These are phyloP conservation scores for Rhadina sibilatrix DNA, from an alignment of 2,113 vertebrate species.

Conservation along the genomic window DNA sequence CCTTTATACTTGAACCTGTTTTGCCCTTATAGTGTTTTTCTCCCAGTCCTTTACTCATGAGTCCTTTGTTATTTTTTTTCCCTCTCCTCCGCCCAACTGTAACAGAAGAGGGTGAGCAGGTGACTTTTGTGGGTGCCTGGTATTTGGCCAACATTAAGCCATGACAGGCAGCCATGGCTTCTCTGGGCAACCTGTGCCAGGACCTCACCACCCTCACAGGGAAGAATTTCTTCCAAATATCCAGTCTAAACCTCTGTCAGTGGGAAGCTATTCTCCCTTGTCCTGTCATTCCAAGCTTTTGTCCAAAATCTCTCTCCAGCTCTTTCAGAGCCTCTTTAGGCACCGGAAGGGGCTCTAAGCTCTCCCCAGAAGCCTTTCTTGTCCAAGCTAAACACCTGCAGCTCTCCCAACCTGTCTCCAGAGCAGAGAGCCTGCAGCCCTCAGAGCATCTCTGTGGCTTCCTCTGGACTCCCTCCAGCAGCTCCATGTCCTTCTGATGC, in stretches of 20 bases:
- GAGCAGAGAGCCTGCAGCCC: background rate
- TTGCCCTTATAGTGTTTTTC: background rate
- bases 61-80: background rate
- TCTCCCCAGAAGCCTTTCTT: background rate
- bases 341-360: background rate
- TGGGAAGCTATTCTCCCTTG: background rate
- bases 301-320: background rate
- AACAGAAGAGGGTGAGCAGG: too few species aligned
- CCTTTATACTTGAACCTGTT: background rate
- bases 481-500: background rate
- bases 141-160: background rate
- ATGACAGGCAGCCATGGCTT: background rate
- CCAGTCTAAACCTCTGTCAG: background rate
- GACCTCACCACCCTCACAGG: background rate
- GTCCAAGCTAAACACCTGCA: background rate
- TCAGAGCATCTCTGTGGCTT: background rate
- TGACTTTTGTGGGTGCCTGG: background rate
- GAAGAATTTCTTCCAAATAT: background rate
- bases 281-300: background rate
- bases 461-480: rapidly evolving
- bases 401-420: background rate
- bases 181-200: background rate
- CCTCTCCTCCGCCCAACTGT: background rate
- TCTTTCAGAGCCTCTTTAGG: background rate
- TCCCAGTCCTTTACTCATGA: background rate